Evolutionary conservation across 1,140 invertebrate species (phyloP).

Genomic region (Micrasema longulum): DNA sequence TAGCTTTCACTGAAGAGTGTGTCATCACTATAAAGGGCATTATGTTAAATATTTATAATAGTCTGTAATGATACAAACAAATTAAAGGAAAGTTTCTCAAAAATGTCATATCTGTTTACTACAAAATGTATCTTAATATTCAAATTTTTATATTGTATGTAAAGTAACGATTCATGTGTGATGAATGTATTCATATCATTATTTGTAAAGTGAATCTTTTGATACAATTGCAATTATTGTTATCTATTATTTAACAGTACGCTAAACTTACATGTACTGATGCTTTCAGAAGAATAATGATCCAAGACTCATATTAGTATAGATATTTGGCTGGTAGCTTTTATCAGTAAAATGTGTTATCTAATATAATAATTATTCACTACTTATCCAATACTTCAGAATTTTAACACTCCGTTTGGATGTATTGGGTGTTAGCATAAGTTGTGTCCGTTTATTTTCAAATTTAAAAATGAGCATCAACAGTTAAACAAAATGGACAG

Average conservation of each 20-base stretch:
- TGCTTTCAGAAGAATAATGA: too few species aligned
- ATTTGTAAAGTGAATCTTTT: constrained; percentile 28
- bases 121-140: constrained; percentile 13
- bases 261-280: too few species aligned
- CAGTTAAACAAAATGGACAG: too few species aligned
- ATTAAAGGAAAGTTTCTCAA: constrained; percentile 17
- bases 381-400: too few species aligned
- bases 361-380: too few species aligned
- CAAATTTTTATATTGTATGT: not conserved
- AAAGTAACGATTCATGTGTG: constrained; percentile 3
- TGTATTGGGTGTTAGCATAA: too few species aligned
- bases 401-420: too few species aligned
- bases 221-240: constrained; percentile 23
- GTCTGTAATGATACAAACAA: constrained; percentile 2
- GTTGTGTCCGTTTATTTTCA: too few species aligned
- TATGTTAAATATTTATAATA: constrained; percentile 21
- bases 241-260: constrained; percentile 13
- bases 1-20: constrained; percentile 30
- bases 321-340: too few species aligned
- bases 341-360: too few species aligned
- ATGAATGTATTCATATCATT: constrained; percentile 26
- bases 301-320: too few species aligned
- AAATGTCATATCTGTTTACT: constrained; percentile 25
- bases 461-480: too few species aligned
- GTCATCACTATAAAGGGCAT: constrained; percentile 24